Evolutionary conservation across 1,140 invertebrate genomes (phyloP).

Genomic region (Drosophila erecta): DNA sequence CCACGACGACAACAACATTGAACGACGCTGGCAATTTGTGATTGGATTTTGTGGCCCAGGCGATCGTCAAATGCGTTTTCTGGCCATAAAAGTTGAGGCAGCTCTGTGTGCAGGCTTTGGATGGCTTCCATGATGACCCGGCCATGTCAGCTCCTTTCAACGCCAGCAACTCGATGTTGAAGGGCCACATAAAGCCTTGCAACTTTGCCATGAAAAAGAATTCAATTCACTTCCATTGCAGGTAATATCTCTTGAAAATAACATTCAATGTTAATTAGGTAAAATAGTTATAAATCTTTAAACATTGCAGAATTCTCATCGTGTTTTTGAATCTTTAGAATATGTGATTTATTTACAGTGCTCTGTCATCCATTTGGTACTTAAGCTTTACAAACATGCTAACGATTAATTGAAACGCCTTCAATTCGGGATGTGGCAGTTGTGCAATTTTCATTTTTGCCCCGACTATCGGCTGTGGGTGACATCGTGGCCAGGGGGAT

Average conservation of each 20-base stretch:
- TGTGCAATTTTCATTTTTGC: neutral
- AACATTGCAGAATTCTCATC: no score
- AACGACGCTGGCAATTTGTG: slow-evolving; percentile 45
- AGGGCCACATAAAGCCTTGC: neutral
- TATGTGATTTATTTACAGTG: no score
- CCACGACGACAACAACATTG: slow-evolving; percentile 55
- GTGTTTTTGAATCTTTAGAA: no score
- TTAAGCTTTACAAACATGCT: neutral
- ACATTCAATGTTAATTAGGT: no score
- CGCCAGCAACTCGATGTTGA: neutral
- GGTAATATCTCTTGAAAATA: no score
- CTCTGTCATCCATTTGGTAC: no score
- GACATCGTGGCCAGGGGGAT: slow-evolving; percentile 7
- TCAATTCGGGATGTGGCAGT: neutral
- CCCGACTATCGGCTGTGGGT: slow-evolving; percentile 12
- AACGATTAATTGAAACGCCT: slow-evolving; percentile 15
- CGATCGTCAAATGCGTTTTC: slow-evolving; percentile 44
- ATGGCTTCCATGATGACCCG: slow-evolving; percentile 9
- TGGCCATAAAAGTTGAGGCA: slow-evolving; percentile 16
- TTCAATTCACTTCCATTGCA: neutral
- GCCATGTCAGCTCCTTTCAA: slow-evolving; percentile 4
- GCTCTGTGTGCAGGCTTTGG: neutral
- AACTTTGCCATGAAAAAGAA: neutral
- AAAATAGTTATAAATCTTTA: no score
- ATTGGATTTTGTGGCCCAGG: slow-evolving; percentile 44